A percentile compares a stretch with the other conserved stretches of the same genome.
These are phyloP conservation scores for Pristis pectinata DNA, from an alignment of 2,797 vertebrate genomes.

Conservation along the genomic window DNA sequence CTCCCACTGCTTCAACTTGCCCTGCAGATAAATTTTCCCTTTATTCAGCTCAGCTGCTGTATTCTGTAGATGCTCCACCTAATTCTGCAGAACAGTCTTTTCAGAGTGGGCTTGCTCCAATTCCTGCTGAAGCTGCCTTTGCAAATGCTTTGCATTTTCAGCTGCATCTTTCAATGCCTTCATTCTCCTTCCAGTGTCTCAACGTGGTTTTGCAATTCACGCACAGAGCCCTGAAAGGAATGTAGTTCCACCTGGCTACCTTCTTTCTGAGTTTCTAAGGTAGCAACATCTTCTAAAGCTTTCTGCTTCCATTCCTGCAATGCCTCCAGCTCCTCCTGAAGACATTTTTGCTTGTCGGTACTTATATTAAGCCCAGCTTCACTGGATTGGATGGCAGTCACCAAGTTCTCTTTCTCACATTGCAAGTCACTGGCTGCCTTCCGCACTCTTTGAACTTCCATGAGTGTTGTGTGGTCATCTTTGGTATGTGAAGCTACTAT, in stretches of 20 bases:
- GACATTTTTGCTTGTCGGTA: background rate
- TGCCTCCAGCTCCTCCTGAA: background rate
- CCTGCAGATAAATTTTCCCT: slow-evolving; percentile 53
- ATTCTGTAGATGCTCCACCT: slow-evolving; percentile 49
- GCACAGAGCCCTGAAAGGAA: background rate
- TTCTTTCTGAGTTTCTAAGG: background rate
- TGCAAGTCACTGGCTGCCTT: background rate
- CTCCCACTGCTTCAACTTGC: slow-evolving; percentile 60
- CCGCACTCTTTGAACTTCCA: background rate
- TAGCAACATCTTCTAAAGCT: background rate
- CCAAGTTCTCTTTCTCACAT: background rate
- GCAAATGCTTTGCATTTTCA: background rate
- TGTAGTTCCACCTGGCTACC: background rate
- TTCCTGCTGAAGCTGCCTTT: background rate
- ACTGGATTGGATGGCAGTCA: background rate
- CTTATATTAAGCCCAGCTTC: background rate
- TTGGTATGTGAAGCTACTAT: too few relatives aligned
- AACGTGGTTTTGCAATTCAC: background rate
- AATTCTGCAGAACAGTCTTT: background rate
- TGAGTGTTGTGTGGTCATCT: too few relatives aligned
- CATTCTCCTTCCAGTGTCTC: background rate
- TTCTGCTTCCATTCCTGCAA: background rate
- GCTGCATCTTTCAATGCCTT: background rate
- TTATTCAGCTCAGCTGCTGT: slow-evolving; percentile 51
- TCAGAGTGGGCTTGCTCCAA: background rate